These are phyloP conservation scores for Eufriesea mexicana DNA, from an alignment of 1,140 invertebrate species.

Conservation along the genomic window DNA sequence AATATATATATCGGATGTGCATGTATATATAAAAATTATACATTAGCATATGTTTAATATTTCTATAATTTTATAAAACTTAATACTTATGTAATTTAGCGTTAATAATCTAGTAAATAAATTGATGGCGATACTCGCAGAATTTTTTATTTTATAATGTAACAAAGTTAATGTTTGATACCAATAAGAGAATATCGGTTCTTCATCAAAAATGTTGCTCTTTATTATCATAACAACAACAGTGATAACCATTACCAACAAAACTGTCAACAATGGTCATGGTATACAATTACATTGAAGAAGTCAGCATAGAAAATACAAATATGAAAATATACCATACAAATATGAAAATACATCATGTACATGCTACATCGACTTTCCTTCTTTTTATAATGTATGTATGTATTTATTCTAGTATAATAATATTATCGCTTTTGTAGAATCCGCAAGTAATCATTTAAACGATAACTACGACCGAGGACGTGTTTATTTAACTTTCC, in stretches of 20 bases:
- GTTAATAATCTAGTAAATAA: not conserved
- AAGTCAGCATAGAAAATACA: slow-evolving; percentile 62
- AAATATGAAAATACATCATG: slow-evolving; percentile 67
- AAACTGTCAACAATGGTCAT: slow-evolving; percentile 50
- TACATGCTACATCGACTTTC: slow-evolving; percentile 53
- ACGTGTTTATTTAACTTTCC: slow-evolving; percentile 11
- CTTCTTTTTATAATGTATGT: slow-evolving; percentile 10
- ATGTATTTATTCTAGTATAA: slow-evolving; percentile 22
- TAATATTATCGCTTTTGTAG: not conserved
- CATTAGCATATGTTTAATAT: not conserved
- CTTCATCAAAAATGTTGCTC: not conserved
- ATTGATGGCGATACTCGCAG: not conserved
- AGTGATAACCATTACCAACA: slow-evolving; percentile 39
- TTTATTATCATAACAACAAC: slow-evolving; percentile 47
- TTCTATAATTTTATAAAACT: not conserved
- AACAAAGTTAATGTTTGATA: slow-evolving; percentile 39
- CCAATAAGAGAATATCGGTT: slow-evolving; percentile 21
- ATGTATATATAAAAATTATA: not conserved
- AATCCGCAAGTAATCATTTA: not conserved
- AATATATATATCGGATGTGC: not conserved
- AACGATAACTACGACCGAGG: not conserved
- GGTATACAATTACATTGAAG: slow-evolving; percentile 50
- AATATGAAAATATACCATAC: slow-evolving; percentile 60
- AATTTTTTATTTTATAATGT: slow-evolving; percentile 44
- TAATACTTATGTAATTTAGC: not conserved